A percentile compares a stretch with the other conserved stretches of the same genome.
Evolutionary conservation across 2,113 vertebrate species (phyloP).

Genomic region (Atlantisia rogersi): DNA sequence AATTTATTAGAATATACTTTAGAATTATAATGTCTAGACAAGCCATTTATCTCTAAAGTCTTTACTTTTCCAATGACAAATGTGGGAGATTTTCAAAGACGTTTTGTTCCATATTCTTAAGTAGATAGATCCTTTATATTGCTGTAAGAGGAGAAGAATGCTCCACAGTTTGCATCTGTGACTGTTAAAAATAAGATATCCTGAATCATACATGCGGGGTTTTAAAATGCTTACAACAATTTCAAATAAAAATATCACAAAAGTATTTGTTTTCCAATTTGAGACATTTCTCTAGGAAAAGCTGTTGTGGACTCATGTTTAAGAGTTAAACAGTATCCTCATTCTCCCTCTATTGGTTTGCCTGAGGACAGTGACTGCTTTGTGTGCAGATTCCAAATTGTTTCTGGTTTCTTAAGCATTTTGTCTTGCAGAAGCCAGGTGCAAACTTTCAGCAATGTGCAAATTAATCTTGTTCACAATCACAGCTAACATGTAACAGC

Average conservation of each 20-base stretch:
- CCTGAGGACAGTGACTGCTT: background rate
- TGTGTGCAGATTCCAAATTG: background rate
- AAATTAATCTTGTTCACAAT: slow-evolving; percentile 40
- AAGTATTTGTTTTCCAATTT: background rate
- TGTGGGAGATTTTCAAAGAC: background rate
- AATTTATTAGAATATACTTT: background rate
- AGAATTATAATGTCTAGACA: background rate
- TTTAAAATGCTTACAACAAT: background rate
- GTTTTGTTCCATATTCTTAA: background rate
- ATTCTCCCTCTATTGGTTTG: background rate
- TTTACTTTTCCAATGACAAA: background rate
- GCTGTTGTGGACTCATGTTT: background rate
- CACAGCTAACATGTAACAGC: background rate
- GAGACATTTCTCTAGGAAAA: background rate
- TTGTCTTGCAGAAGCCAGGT: slow-evolving; percentile 1
- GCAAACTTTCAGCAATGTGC: background rate
- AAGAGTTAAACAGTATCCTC: background rate
- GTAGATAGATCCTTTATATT: background rate
- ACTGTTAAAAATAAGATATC: background rate
- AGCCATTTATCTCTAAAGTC: background rate
- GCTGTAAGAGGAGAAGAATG: background rate
- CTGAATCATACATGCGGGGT: background rate
- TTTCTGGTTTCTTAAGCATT: slow-evolving; percentile 14
- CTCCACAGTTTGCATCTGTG: background rate
- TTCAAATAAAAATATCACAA: background rate